Evolutionary conservation across 2,888 invertebrate species (phyloP).

Genomic region (Smittia aterrima): DNA sequence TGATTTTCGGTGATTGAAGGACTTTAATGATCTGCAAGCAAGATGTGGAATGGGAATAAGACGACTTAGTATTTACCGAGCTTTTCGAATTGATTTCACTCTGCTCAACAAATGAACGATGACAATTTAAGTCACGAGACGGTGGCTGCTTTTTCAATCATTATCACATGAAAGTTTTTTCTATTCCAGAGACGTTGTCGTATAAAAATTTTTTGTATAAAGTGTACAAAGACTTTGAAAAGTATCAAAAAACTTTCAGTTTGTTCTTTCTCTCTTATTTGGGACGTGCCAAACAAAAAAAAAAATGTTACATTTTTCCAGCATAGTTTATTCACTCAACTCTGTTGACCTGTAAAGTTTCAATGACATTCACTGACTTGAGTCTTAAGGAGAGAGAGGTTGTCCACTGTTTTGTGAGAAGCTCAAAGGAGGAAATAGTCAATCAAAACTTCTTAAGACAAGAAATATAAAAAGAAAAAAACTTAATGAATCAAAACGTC

Average conservation of each 20-base stretch:
- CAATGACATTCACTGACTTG: background rate
- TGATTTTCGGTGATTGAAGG: conserved; percentile 40
- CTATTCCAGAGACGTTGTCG: no score
- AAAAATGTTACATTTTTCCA: conserved; percentile 21
- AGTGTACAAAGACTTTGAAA: background rate
- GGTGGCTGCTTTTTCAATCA: no score
- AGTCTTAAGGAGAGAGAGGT: no score
- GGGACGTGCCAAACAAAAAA: conserved; percentile 39
- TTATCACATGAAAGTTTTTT: no score
- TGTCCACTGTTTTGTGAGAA: no score
- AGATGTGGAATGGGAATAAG: background rate
- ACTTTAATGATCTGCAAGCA: conserved; percentile 36
- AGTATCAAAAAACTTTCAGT: background rate
- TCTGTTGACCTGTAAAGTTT: background rate
- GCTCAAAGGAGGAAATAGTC: no score
- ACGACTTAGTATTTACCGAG: background rate
- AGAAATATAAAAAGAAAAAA: background rate
- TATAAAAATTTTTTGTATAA: background rate
- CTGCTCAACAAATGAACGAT: background rate
- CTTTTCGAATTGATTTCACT: background rate
- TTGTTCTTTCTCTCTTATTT: conserved; percentile 14
- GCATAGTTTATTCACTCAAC: conserved; percentile 14
- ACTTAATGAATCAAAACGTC: background rate
- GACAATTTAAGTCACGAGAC: no score
- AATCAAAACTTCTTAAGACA: background rate